Evolutionary conservation across 2,113 vertebrate genomes (phyloP).

Genomic region (Gobiocypris rarus): DNA sequence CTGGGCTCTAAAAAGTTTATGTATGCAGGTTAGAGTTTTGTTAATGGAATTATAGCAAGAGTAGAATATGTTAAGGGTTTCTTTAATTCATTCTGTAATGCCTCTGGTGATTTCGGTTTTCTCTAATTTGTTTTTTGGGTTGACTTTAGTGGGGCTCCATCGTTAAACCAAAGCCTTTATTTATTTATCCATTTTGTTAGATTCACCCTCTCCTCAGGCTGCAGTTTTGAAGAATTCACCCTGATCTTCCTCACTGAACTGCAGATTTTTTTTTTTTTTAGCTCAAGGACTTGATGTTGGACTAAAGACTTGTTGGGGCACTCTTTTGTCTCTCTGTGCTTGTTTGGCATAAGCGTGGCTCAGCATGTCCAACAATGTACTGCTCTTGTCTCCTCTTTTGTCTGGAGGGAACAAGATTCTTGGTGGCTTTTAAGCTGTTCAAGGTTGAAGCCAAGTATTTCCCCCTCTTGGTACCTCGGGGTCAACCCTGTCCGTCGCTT

Average conservation of each 20-base stretch:
- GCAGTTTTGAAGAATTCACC: not conserved
- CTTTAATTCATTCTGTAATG: not conserved
- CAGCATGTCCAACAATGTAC: constrained; percentile 20
- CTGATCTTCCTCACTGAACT: not conserved
- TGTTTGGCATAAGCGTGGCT: constrained; percentile 44
- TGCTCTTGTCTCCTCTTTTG: constrained; percentile 33
- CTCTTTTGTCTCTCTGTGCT: constrained; percentile 44
- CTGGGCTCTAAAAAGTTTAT: constrained; percentile 24
- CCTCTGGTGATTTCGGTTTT: constrained; percentile 4
- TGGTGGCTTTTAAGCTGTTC: constrained; percentile 34
- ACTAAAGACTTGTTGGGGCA: not conserved
- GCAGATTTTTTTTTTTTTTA: not conserved
- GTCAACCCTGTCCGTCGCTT: constrained; percentile 46
- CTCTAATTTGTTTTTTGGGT: not conserved
- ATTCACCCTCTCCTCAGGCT: not conserved
- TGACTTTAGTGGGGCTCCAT: not conserved
- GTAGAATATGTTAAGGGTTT: constrained; percentile 37
- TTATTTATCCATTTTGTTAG: not conserved
- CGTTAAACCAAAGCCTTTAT: constrained; percentile 8
- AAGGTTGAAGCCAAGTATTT: constrained; percentile 34
- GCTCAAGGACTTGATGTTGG: not conserved
- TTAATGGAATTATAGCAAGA: constrained; percentile 49
- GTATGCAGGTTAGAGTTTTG: constrained; percentile 44
- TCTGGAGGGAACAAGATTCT: constrained; percentile 35
- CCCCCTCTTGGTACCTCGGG: constrained; percentile 45